Evolutionary conservation across 2,113 vertebrate species (phyloP).

Genomic region (Equus przewalskii): DNA sequence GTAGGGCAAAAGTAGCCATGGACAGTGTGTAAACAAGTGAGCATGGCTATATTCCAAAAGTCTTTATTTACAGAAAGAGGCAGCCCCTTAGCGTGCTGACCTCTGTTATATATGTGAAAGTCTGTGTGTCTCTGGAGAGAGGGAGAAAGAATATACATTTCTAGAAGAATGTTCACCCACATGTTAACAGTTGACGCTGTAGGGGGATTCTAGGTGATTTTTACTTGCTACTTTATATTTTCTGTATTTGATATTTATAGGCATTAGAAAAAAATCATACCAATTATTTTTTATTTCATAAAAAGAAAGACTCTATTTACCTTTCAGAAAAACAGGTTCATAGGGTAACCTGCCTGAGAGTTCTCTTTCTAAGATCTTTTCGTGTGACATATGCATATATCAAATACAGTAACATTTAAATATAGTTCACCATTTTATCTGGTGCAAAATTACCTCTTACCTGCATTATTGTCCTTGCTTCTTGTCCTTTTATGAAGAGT

Average conservation of each 20-base stretch:
- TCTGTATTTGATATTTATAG: slow-evolving; percentile 11
- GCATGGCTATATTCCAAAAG: not conserved
- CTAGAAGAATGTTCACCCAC: not conserved
- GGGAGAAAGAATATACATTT: not conserved
- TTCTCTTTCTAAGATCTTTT: not conserved
- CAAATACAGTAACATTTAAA: slow-evolving; percentile 11
- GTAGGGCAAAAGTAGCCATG: not conserved
- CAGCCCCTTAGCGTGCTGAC: not conserved
- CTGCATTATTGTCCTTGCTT: not conserved
- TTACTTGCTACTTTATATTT: slow-evolving; percentile 10
- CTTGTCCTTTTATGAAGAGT: too few species aligned
- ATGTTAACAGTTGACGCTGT: not conserved
- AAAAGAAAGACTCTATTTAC: not conserved
- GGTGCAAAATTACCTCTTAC: not conserved
- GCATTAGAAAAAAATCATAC: not conserved
- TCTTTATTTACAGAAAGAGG: slow-evolving; percentile 20
- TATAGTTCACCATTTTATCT: slow-evolving; percentile 7
- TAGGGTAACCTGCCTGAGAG: not conserved
- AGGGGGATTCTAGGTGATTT: not conserved
- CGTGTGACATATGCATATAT: not conserved
- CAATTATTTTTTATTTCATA: not conserved
- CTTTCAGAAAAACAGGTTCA: not conserved
- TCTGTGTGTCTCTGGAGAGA: not conserved
- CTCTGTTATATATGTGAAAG: not conserved
- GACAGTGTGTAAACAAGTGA: not conserved